Evolutionary conservation across 1,140 invertebrate genomes (phyloP), one percentile per base, ranked within the genome.

Genomic region (Drosophila varians): DNA sequence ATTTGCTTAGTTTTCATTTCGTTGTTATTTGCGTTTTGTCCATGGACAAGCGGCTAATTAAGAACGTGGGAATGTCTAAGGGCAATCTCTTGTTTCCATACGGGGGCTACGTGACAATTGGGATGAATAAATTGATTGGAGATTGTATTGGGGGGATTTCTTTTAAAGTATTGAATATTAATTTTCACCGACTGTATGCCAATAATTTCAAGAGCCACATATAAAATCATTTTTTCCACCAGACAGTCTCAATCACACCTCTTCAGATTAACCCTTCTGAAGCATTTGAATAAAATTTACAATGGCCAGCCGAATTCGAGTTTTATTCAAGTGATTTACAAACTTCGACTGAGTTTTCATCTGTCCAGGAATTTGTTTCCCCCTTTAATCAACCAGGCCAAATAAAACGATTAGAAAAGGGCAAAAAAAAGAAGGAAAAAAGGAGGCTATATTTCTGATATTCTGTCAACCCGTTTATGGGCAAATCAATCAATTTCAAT

Each of bases 401-500:
- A 84, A 74, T 80, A 77, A 86, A 86, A 69, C 80, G 80, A 86
- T 86, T 86, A 87, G 60, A 54, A 54, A 45, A 68, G 21, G 21
- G 64, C 0, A 21, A 34, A 40, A 14, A 46, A 36, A 54, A 38
- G 43, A 49, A n/a, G n/a, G n/a, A n/a, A n/a, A 48, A 47, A 25
- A 25, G 8, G 36, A 36, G 36, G 54, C 9, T 45, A 28, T 45
- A 21, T 34, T 40, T 7, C 2, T 58, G 45, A 40, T 77, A 61
- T 75, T 64, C 49, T 57, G 64, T 43, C 58, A 60, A 62, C 34
- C 34, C 54, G 60, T 84, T 86, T 86, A 86, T 86, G 82, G 75
- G 57, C 76, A 51, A 87, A 86, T 86, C 80, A 86, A 86, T 86
- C 80, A 86, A 87, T 86, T 86, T 86, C 82, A 86, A 87, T 86